phyloP scores from a whole-genome alignment of 2,113 vertebrate species.

The Fregetta grallaria region DNA sequence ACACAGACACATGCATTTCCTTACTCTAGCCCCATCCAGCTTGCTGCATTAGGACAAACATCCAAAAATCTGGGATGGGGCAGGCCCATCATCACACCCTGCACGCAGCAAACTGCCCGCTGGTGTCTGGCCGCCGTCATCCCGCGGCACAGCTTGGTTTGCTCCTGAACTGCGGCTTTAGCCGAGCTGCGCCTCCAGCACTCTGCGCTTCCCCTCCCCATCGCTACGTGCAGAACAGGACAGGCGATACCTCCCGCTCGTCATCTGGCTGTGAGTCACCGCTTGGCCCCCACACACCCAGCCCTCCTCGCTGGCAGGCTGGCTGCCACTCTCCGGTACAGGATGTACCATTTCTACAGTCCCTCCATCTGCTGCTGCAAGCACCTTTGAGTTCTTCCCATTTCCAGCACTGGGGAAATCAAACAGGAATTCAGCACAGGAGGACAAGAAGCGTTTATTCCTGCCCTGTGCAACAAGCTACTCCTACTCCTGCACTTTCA shows the following conservation, averaged over 20 bases:
- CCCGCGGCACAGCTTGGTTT: accelerated
- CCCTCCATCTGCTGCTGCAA: constrained; percentile 27
- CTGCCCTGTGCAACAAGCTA: not conserved
- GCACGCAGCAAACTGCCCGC: not conserved
- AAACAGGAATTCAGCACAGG: not conserved
- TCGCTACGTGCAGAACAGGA: accelerated
- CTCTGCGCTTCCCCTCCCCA: too few species aligned
- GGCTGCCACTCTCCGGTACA: not conserved
- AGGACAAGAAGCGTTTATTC: not conserved
- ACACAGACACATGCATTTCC: accelerated
- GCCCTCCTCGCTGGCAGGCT: not conserved
- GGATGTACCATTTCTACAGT: not conserved
- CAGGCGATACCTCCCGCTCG: not conserved
- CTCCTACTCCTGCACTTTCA: accelerated
- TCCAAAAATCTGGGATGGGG: not conserved
- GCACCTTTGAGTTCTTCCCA: not conserved
- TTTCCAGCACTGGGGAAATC: not conserved
- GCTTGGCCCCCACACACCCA: not conserved
- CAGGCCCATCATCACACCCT: not conserved
- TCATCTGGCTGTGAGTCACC: constrained; percentile 15
- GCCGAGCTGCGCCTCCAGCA: not conserved
- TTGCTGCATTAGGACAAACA: accelerated
- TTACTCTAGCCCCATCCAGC: not conserved
- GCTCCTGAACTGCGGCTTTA: accelerated
- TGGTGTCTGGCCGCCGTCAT: accelerated